phyloP scores from a whole-genome alignment of 2,888 invertebrate species.

The Rhimphoctona megacephalus region DNA sequence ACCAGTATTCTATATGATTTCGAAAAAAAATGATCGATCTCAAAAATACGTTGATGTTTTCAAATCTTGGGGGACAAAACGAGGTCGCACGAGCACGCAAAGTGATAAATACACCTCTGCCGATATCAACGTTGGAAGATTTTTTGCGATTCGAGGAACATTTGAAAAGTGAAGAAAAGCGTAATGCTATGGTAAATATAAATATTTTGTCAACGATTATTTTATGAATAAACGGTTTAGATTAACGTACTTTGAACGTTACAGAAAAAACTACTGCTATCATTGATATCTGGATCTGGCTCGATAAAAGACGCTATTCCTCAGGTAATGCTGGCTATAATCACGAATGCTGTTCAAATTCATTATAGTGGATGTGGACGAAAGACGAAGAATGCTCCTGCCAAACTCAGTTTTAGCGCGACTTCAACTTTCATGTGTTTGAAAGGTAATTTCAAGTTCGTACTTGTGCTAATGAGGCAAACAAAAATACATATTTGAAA shows the following conservation, averaged over 20 bases:
- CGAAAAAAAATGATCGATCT: neutral
- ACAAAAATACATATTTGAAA: neutral
- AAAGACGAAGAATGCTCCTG: neutral
- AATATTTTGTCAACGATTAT: neutral
- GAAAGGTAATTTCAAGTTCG: neutral
- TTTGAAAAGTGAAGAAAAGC: conserved; percentile 2
- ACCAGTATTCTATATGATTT: neutral
- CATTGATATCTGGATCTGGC: neutral
- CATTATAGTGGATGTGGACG: neutral
- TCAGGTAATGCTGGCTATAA: neutral
- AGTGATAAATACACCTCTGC: neutral
- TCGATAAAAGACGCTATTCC: neutral
- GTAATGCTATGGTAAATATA: neutral
- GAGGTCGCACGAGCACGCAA: neutral
- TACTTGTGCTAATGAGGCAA: neutral
- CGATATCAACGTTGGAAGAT: neutral
- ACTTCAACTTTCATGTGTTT: neutral
- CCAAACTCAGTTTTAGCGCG: neutral
- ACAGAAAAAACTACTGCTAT: neutral
- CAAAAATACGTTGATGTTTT: neutral
- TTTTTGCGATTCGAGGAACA: neutral
- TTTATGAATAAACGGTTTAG: neutral
- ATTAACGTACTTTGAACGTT: neutral
- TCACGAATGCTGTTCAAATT: neutral
- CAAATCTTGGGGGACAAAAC: neutral